phyloP scores from a whole-genome alignment of 2,888 invertebrate genomes.

The Mesochorus sp. region DNA sequence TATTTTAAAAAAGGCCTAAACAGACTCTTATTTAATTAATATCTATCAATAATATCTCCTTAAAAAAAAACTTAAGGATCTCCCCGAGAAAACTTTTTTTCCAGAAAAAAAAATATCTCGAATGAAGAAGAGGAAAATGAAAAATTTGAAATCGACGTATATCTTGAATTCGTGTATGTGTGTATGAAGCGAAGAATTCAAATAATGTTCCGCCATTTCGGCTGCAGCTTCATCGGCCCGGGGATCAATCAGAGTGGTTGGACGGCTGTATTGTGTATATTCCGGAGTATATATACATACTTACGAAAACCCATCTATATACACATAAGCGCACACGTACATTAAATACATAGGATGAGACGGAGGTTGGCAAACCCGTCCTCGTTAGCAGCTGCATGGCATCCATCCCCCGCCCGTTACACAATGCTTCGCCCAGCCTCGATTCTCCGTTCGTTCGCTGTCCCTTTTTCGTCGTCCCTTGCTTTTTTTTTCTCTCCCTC shows the following conservation, averaged over 20 bases:
- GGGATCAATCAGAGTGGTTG: conserved; percentile 51
- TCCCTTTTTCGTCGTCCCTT: conserved; percentile 49
- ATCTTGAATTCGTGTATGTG: background rate
- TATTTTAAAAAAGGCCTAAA: too few relatives aligned
- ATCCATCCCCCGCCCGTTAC: conserved; percentile 80
- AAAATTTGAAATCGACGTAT: too few relatives aligned
- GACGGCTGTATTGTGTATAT: conserved; percentile 44
- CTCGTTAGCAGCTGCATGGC: conserved; percentile 80
- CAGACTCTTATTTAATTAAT: too few relatives aligned
- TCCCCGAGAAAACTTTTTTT: too few relatives aligned
- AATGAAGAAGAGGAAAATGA: too few relatives aligned
- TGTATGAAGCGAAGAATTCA: conserved; percentile 25
- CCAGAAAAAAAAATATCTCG: too few relatives aligned
- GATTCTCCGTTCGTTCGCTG: conserved; percentile 61
- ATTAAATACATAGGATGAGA: conserved; percentile 54
- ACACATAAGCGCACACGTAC: background rate
- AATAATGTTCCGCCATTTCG: conserved; percentile 61
- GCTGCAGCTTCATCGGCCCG: conserved; percentile 16
- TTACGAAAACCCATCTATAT: background rate
- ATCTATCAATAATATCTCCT: too few relatives aligned
- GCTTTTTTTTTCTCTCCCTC: conserved; percentile 44
- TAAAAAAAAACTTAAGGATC: too few relatives aligned
- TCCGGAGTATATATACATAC: conserved; percentile 12
- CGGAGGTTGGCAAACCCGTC: conserved; percentile 72
- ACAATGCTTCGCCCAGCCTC: conserved; percentile 72